Percentiles rank a stretch among this genome's conserved stretches.
Conservation (phyloP, 2,888 invertebrate genomes). For the Melanostoma mellinum region DNA sequence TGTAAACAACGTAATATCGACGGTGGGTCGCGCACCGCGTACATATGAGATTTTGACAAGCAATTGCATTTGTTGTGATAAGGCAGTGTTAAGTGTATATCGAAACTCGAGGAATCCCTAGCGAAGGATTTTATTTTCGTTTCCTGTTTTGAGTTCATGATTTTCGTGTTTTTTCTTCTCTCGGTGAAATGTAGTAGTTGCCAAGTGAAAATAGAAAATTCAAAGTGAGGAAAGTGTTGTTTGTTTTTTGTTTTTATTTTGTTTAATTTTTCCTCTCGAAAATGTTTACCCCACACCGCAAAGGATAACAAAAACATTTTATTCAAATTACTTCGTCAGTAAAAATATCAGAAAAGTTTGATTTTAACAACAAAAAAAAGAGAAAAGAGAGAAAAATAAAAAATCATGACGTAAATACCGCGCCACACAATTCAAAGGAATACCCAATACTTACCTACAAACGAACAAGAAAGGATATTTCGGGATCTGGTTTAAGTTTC, state of each 20-base stretch:
- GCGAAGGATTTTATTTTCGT: slow-evolving; percentile 30
- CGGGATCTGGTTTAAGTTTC: slow-evolving; percentile 20
- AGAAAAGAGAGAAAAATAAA: too few relatives aligned
- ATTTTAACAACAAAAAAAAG: slow-evolving; percentile 5
- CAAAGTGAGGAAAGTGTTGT: slow-evolving; percentile 18
- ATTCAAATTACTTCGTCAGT: background rate
- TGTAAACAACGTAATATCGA: slow-evolving; percentile 55
- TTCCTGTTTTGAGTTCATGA: slow-evolving; percentile 5
- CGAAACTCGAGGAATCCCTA: slow-evolving; percentile 26
- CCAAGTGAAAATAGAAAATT: slow-evolving; percentile 4
- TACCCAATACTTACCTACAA: slow-evolving; percentile 29
- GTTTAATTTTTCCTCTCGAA: background rate
- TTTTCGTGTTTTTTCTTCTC: slow-evolving; percentile 20
- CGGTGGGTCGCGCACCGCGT: slow-evolving; percentile 53
- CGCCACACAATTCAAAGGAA: slow-evolving; percentile 2
- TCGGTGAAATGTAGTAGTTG: slow-evolving; percentile 25
- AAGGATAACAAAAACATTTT: slow-evolving; percentile 45
- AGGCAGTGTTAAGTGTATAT: slow-evolving; percentile 5
- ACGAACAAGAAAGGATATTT: slow-evolving; percentile 36
- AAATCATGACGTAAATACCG: slow-evolving; percentile 5
- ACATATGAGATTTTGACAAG: slow-evolving; percentile 44
- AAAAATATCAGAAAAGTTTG: too few relatives aligned
- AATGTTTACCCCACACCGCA: slow-evolving; percentile 54
- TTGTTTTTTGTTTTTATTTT: background rate
- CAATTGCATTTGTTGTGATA: slow-evolving; percentile 19